Percentiles rank a stretch among this genome's conserved stretches.
Evolutionary conservation across 2,888 invertebrate species (phyloP).

Genomic region (Hartigia nigra): DNA sequence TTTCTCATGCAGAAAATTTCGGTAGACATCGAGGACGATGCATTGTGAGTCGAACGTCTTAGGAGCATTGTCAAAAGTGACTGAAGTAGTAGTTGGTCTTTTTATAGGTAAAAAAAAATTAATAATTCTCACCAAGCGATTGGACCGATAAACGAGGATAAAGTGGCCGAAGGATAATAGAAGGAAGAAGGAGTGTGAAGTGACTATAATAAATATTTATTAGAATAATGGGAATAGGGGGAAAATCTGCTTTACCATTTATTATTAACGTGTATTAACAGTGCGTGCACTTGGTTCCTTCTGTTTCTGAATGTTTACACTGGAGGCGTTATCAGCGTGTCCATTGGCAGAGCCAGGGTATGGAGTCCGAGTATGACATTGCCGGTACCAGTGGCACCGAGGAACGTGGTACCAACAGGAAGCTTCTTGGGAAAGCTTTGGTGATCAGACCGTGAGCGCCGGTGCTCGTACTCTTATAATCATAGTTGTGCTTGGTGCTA

Average conservation of each 20-base stretch:
- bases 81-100: background rate
- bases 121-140: background rate
- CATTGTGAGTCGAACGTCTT: background rate
- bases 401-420: slow-evolving; percentile 48
- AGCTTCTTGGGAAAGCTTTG: slow-evolving; percentile 3
- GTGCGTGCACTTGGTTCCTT: background rate
- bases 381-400: slow-evolving; percentile 53
- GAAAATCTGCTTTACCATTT: background rate
- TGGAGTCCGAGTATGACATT: slow-evolving; percentile 9
- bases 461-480: background rate
- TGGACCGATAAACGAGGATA: background rate
- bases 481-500: background rate
- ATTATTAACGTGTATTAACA: background rate
- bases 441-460: background rate
- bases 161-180: background rate
- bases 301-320: background rate
- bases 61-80: background rate
- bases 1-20: background rate
- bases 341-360: slow-evolving; percentile 44
- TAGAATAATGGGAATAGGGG: background rate
- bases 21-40: background rate
- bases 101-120: background rate
- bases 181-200: background rate
- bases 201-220: background rate
- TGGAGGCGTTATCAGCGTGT: slow-evolving; percentile 39